Evolutionary conservation across 2,113 vertebrate genomes (phyloP).

Genomic region (Vicugna pacos): DNA sequence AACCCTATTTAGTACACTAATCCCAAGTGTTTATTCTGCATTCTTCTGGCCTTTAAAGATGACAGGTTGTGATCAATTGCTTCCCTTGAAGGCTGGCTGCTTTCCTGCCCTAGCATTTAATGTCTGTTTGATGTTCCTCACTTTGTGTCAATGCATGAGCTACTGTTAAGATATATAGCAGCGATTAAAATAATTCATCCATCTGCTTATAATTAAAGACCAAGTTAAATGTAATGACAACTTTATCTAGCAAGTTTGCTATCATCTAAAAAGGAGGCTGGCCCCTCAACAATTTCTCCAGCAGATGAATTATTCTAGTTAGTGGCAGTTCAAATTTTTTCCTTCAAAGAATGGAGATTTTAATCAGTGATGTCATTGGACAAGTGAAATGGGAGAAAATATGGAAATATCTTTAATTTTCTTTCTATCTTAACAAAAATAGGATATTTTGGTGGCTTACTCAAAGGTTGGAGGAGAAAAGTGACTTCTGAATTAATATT

Average conservation of each 20-base stretch:
- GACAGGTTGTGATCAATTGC: constrained; percentile 91
- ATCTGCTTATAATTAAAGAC: constrained; percentile 92
- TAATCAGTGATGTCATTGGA: constrained; percentile 74
- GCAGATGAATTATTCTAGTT: constrained; percentile 80
- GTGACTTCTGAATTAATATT: background rate
- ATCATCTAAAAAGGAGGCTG: constrained; percentile 84
- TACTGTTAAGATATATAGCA: constrained; percentile 90
- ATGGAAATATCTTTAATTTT: constrained; percentile 37
- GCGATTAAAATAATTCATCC: constrained; percentile 92
- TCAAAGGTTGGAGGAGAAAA: background rate
- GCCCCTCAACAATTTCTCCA: constrained; percentile 78
- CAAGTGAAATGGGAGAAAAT: constrained; percentile 73
- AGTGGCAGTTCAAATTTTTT: constrained; percentile 75
- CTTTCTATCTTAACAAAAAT: constrained; percentile 50
- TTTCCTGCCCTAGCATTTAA: constrained; percentile 88
- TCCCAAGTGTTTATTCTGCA: constrained; percentile 90
- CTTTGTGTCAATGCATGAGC: constrained; percentile 90
- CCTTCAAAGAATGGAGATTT: constrained; percentile 79
- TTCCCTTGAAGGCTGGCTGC: constrained; percentile 90
- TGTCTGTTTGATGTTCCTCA: constrained; percentile 91
- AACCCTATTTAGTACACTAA: constrained; percentile 88
- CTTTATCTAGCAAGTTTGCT: constrained; percentile 87
- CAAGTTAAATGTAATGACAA: constrained; percentile 88
- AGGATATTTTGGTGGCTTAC: background rate
- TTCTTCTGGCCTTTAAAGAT: constrained; percentile 90